Percentiles rank a stretch among this genome's conserved stretches.
Conservation (phyloP, 1,140 invertebrate genomes). For the Chrysoperla carnea region DNA sequence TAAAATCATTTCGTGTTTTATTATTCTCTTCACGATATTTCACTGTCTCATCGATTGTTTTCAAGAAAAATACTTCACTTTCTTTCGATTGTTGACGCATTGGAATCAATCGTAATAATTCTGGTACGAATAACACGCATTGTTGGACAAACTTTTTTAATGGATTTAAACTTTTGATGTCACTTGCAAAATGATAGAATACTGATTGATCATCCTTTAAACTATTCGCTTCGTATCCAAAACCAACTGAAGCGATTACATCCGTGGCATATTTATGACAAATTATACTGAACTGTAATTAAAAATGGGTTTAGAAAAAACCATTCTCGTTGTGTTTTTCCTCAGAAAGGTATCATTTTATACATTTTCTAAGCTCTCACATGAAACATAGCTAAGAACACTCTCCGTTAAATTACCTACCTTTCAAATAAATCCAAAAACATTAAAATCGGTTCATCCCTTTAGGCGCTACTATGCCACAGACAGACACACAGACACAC, state of each 20-base stretch:
- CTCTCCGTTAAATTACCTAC: too few relatives aligned
- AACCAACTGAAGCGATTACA: constrained; percentile 10
- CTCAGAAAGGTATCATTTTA: too few relatives aligned
- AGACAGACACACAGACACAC: too few relatives aligned
- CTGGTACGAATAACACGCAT: background rate
- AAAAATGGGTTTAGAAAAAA: too few relatives aligned
- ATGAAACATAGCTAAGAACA: too few relatives aligned
- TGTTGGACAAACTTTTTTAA: background rate
- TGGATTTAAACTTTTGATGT: constrained; percentile 3
- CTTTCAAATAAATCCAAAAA: too few relatives aligned
- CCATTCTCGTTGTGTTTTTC: too few relatives aligned
- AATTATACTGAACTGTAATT: too few relatives aligned
- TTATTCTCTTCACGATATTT: constrained; percentile 24
- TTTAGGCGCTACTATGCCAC: too few relatives aligned
- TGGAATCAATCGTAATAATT: constrained; percentile 2
- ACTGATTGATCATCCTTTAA: constrained; percentile 20
- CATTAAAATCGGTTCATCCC: too few relatives aligned
- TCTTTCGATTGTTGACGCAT: constrained; percentile 3
- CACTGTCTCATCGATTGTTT: constrained; percentile 22
- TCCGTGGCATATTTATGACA: too few relatives aligned
- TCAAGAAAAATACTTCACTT: constrained; percentile 25
- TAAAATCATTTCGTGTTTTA: constrained; percentile 27
- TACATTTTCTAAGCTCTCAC: too few relatives aligned
- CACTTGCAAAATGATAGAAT: constrained; percentile 20
- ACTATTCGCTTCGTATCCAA: constrained; percentile 27